Evolutionary conservation across 30 jellyfish, hydroid and myxozoan genomes (phyloP), one percentile per base, ranked within the genome.

Genomic region (Aurelia sp.): DNA sequence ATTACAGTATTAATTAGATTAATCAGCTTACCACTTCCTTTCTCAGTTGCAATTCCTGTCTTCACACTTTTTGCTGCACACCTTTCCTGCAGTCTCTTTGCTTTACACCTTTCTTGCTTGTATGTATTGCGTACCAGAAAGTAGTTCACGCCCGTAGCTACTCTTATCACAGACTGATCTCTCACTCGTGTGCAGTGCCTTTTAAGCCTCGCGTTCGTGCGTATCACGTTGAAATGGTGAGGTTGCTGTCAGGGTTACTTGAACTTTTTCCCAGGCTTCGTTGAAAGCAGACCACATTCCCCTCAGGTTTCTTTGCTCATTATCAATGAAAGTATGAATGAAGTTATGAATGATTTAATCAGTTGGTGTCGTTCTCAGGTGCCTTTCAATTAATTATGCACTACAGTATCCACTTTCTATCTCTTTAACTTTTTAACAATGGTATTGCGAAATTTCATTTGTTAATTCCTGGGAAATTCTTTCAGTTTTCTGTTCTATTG

Each of bases 241-340:
- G 93, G 93, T 59, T 61, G 82, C 84, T 72, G 75, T 31, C 74
- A 73, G 76, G 88, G 93, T 62, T 66, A 72, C 82, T 17, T 16
- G 68, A 63, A 72, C 22, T 72, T 84, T 84, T 84, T 84, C 93
- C 93, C 93, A 84, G 93, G 93, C 87, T 73, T 30, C 57, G 72
- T 57, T 84, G 82, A 84, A 84, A 84, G 93, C 79, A 20, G 86
- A 73, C 88, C 93, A 70, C 89, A 84, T 65, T 62, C 68, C 93
- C 93, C 93, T 84, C 93, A 72, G 87, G 93, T 73, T 77, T 73
- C 78, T 73, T 84, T 76, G 67, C 88, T 66, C 63, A 59, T 61
- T 27, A 60, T 84, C 82, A 72, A 71, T 84, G 82, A 19, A 44
- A 8, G 22, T 17, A 6, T 84, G 93, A 84, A 84, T 72, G 68